Evolutionary conservation across 2,888 invertebrate species (phyloP), one percentile per base, ranked within the genome.

Genomic region (Mesorhabditis spiculigera): DNA sequence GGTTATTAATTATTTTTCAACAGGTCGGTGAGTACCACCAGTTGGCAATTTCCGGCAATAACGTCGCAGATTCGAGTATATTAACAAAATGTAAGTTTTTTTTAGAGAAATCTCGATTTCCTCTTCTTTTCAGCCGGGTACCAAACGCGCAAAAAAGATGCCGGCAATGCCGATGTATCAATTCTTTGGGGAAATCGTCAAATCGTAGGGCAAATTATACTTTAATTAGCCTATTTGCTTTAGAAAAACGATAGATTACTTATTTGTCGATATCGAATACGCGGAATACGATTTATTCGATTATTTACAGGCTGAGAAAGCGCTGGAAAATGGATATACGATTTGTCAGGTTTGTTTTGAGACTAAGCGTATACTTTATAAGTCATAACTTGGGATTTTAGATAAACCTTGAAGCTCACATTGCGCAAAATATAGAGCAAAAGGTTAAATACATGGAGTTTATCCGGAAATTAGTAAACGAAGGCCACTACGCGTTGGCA

Each of bases 241-340:
- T 50, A 50, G 58, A 50, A 13, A 10, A 10, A n/a, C n/a, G 58
- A 50, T 50, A 10, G 58, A 50, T 50, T 50, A 13, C 58, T n/a
- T 50, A 50, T 50, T 50, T n/a, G 58, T 50, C n/a, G 58, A 50
- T n/a, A 50, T n/a, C n/a, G 58, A 50, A 50, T 50, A 50, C 58
- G 58, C 58, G 10, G 58, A 50, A n/a, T 50, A 50, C n/a, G 58
- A 10, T 13, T 13, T 50, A n/a, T 50, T 50, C 58, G 58, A 50
- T n/a, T n/a, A 13, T 10, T 50, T 50, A 50, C 58, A 50, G 58
- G 58, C 58, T 50, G 58, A n/a, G 10, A 10, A n/a, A 13, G 58
- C 58, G 10, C 10, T 13, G 58, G 10, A 13, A 13, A 50, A 50
- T n/a, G 58, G 58, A 13, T 50, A 13, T n/a, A 50, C 58, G 8